These are phyloP conservation scores for Ganaspis brasiliensis DNA, from an alignment of 2,888 invertebrate genomes.

Conservation along the genomic window DNA sequence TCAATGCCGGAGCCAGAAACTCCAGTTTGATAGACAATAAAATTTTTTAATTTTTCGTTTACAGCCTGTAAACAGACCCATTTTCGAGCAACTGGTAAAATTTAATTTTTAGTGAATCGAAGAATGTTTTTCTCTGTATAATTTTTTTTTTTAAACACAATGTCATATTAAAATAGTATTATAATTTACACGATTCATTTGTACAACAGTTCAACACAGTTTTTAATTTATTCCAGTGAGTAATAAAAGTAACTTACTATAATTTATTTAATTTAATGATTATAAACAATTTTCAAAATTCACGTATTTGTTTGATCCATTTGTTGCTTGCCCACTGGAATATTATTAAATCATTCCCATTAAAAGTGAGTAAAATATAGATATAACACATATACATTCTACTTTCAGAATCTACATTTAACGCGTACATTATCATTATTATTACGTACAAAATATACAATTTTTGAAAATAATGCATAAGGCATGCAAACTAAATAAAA, in stretches of 20 bases:
- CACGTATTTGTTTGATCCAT: neutral
- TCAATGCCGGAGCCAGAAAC: slow-evolving; percentile 24
- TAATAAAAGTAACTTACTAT: neutral
- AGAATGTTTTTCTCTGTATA: neutral
- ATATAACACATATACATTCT: slow-evolving; percentile 6
- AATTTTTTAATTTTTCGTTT: neutral
- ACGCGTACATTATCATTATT: neutral
- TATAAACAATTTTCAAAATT: too few relatives aligned
- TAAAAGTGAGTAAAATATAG: slow-evolving; percentile 2
- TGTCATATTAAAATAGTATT: neutral
- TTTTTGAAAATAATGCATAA: neutral
- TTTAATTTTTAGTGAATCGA: neutral
- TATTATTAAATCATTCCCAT: slow-evolving; percentile 3
- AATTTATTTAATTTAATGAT: neutral
- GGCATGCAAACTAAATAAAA: neutral
- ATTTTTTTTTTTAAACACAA: neutral
- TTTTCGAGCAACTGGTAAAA: too few relatives aligned
- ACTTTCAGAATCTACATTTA: slow-evolving; percentile 14
- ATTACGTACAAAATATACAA: slow-evolving; percentile 3
- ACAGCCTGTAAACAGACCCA: too few relatives aligned
- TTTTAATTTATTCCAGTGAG: neutral
- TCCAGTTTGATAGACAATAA: neutral
- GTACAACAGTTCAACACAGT: neutral
- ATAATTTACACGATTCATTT: neutral
- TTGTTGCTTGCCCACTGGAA: slow-evolving; percentile 1